These are phyloP conservation scores for Enteromius argenteus DNA, from an alignment of 2,797 vertebrate species.

Conservation along the genomic window DNA sequence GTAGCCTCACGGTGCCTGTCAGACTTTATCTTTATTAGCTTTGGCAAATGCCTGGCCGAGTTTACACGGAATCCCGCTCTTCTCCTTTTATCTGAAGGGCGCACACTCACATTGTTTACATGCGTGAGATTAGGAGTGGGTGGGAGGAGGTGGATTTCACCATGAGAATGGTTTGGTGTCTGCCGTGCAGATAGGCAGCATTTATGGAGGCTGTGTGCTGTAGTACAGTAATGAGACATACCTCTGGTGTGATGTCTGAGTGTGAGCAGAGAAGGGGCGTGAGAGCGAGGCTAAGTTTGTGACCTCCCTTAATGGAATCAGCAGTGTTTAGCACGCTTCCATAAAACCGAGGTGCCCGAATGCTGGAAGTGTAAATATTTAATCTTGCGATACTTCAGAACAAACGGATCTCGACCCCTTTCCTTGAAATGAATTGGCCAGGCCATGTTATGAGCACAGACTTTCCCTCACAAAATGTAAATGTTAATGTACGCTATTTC, in stretches of 20 bases:
- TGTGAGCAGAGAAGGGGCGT: slow-evolving; percentile 59
- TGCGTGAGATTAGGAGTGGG: slow-evolving; percentile 62
- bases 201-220: slow-evolving; percentile 25
- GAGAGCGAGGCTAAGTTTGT: slow-evolving; percentile 61
- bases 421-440: slow-evolving; percentile 55
- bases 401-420: slow-evolving; percentile 64
- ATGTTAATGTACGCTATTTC: slow-evolving; percentile 53
- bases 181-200: slow-evolving; percentile 36
- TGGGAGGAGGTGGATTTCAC: slow-evolving; percentile 50
- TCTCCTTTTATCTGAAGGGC: slow-evolving; percentile 83
- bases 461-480: slow-evolving; percentile 58
- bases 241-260: slow-evolving; percentile 60
- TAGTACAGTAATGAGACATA: slow-evolving; percentile 18
- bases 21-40: slow-evolving; percentile 92
- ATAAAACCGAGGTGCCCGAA: slow-evolving; percentile 65
- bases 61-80: slow-evolving; percentile 78
- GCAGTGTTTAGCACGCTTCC: slow-evolving; percentile 65
- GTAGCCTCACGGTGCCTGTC: slow-evolving; percentile 74
- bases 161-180: slow-evolving; percentile 41
- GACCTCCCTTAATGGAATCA: slow-evolving; percentile 67
- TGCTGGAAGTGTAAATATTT: slow-evolving; percentile 72
- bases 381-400: slow-evolving; percentile 68
- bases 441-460: slow-evolving; percentile 57
- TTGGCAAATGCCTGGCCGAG: slow-evolving; percentile 85
- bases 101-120: slow-evolving; percentile 84